These are phyloP conservation scores for Alloplasta piceator DNA, from an alignment of 2,888 invertebrate genomes.

Conservation along the genomic window DNA sequence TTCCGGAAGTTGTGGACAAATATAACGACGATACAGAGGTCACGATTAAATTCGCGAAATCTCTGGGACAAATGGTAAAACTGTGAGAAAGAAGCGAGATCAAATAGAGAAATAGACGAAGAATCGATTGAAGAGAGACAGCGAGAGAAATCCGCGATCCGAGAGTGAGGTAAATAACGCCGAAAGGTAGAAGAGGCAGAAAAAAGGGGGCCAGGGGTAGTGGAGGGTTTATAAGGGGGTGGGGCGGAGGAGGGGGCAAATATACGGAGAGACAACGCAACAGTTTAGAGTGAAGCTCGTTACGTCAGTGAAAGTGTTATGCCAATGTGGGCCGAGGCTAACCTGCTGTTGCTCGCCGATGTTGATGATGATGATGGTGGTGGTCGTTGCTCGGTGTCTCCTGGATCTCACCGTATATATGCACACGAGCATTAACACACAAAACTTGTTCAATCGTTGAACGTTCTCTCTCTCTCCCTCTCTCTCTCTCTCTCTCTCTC, in stretches of 20 bases:
- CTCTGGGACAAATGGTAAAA: not conserved
- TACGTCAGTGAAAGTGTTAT: conserved; percentile 84
- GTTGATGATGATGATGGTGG: conserved; percentile 77
- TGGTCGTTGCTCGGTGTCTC: not conserved
- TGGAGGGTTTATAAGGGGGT: conserved; percentile 56
- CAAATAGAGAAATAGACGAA: not conserved
- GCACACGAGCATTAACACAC: too few species aligned
- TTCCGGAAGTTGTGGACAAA: too few species aligned
- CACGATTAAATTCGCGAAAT: not conserved
- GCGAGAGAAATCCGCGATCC: conserved; percentile 24
- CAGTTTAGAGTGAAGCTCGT: conserved; percentile 82
- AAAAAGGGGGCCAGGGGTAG: conserved; percentile 48
- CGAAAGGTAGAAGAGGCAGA: conserved; percentile 32
- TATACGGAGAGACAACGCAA: conserved; percentile 77
- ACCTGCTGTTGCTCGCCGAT: conserved; percentile 82
- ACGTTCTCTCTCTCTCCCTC: not conserved
- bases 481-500: conserved; percentile 17
- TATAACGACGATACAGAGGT: too few species aligned
- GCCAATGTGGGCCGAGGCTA: conserved; percentile 84
- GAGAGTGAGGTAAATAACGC: conserved; percentile 58
- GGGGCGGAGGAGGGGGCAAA: conserved; percentile 46
- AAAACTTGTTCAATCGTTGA: too few species aligned
- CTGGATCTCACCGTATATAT: not conserved
- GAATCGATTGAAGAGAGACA: conserved; percentile 8
- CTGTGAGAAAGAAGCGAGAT: not conserved